phyloP scores from a whole-genome alignment of 2,888 invertebrate species.

The Podabrus alpinus region DNA sequence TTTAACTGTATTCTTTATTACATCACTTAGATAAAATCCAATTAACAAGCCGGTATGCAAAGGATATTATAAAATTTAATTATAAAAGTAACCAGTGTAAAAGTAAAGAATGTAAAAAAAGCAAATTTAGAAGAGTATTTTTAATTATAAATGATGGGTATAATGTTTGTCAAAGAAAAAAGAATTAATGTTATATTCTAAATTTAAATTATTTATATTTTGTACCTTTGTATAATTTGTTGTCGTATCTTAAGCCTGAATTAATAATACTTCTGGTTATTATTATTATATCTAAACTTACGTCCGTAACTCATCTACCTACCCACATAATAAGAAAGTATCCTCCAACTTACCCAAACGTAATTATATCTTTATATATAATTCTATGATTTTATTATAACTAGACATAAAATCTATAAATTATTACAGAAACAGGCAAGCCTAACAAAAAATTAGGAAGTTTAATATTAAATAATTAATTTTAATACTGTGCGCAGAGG shows the following conservation, averaged over 20 bases:
- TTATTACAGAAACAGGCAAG: constrained; percentile 44
- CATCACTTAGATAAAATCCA: constrained; percentile 43
- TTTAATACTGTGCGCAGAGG: constrained; percentile 60
- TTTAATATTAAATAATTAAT: constrained; percentile 66
- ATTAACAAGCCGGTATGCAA: constrained; percentile 41
- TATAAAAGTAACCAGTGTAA: constrained; percentile 40
- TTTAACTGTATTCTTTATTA: constrained; percentile 40
- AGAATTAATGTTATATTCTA: background rate
- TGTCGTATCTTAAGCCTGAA: background rate
- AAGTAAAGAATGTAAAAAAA: constrained; percentile 19
- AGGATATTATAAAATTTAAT: constrained; percentile 44
- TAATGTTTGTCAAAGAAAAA: constrained; percentile 5
- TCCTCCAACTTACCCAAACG: constrained; percentile 39
- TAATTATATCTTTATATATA: constrained; percentile 48
- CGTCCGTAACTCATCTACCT: background rate
- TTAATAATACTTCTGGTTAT: background rate
- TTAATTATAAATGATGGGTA: constrained; percentile 4
- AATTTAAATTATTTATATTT: background rate
- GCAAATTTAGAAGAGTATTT: constrained; percentile 6
- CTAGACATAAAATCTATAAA: constrained; percentile 46
- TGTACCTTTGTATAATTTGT: background rate
- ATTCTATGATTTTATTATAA: constrained; percentile 48
- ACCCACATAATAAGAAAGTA: constrained; percentile 7
- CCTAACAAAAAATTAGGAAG: constrained; percentile 60
- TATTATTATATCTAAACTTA: background rate